These are phyloP conservation scores for Carterocephalus palaemon DNA, from an alignment of 2,888 invertebrate species.

Conservation along the genomic window DNA sequence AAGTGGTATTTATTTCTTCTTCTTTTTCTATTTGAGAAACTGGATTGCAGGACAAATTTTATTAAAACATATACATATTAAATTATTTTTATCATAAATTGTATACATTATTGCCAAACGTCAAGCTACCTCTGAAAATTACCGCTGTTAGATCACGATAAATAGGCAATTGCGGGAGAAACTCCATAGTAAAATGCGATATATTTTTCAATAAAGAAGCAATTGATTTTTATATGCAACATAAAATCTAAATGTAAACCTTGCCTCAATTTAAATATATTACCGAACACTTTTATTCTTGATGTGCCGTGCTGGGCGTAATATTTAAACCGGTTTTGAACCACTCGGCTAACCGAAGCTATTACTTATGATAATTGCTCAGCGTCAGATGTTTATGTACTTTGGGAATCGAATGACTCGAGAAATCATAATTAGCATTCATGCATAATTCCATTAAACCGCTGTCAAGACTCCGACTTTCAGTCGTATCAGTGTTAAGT, in stretches of 20 bases:
- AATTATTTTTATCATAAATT: too few relatives aligned
- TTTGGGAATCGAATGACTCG: conserved; percentile 19
- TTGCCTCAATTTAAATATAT: conserved; percentile 46
- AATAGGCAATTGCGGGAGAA: conserved; percentile 1
- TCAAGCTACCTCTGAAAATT: neutral
- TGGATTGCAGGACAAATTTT: too few relatives aligned
- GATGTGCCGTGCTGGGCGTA: conserved; percentile 5
- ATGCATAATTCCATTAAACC: conserved; percentile 9
- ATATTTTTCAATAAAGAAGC: conserved; percentile 17
- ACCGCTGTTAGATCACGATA: too few relatives aligned
- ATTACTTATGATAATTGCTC: conserved; percentile 11
- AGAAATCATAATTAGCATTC: conserved; percentile 19
- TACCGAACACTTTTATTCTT: conserved; percentile 32
- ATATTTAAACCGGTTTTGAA: conserved; percentile 18
- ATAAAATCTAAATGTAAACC: conserved; percentile 42
- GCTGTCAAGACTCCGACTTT: conserved; percentile 10
- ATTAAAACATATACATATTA: too few relatives aligned
- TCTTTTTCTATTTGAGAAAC: too few relatives aligned
- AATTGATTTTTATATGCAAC: conserved; percentile 44
- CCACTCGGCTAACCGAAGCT: conserved; percentile 10
- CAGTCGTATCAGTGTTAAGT: conserved; percentile 8
- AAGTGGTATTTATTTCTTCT: too few relatives aligned
- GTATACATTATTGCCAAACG: conserved; percentile 3
- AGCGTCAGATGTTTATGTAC: conserved; percentile 16
- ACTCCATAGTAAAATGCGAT: conserved; percentile 2